Conservation (phyloP, 2,113 vertebrate species). For the Ailuropoda melanoleuca region DNA sequence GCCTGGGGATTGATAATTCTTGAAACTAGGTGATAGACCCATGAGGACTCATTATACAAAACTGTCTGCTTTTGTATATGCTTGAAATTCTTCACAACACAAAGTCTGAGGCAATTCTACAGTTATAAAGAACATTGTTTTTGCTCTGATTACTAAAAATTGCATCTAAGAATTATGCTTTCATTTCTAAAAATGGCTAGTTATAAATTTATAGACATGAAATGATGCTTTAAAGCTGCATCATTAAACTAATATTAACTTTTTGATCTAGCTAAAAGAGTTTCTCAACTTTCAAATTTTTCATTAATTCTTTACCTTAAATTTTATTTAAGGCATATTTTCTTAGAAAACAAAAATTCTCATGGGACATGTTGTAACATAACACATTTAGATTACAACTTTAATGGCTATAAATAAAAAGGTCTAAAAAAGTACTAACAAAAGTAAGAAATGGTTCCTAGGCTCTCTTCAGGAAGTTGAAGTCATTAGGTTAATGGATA, state of each 20-base stretch:
- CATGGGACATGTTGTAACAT: not conserved
- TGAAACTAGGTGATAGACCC: not conserved
- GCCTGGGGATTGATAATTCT: not conserved
- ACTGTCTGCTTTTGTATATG: not conserved
- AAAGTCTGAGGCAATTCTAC: not conserved
- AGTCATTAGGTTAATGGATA: not conserved
- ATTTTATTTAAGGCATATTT: not conserved
- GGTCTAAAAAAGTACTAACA: not conserved
- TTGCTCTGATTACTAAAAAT: slow-evolving; percentile 31
- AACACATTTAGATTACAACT: not conserved
- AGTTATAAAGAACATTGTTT: not conserved
- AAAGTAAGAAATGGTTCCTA: not conserved
- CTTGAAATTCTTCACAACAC: not conserved
- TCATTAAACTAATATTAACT: not conserved
- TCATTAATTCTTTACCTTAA: slow-evolving; percentile 24
- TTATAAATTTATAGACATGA: slow-evolving; percentile 16
- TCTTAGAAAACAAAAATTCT: slow-evolving; percentile 42
- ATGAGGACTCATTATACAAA: not conserved
- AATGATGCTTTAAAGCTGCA: not conserved
- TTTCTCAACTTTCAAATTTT: slow-evolving; percentile 41
- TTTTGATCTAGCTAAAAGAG: not conserved
- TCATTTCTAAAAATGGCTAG: not conserved
- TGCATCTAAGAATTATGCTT: not conserved
- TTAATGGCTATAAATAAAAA: slow-evolving; percentile 25
- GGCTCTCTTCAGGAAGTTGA: not conserved